Evolutionary conservation across 1,140 invertebrate species (phyloP).

Genomic region (Mycetomoellerius zeteki): DNA sequence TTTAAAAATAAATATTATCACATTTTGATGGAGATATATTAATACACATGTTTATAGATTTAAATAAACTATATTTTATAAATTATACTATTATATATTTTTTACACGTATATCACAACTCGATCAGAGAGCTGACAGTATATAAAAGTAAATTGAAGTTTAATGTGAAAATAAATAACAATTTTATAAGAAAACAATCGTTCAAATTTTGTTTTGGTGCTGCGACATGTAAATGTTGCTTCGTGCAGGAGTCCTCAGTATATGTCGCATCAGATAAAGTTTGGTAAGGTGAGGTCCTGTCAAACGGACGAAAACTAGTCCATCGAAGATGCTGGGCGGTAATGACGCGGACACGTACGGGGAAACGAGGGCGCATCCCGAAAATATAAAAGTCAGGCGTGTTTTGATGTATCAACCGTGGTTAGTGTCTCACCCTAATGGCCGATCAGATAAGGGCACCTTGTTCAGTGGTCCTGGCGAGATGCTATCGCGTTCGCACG

Average conservation of each 20-base stretch:
- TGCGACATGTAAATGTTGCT: neutral
- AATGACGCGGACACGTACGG: slow-evolving; percentile 46
- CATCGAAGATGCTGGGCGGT: slow-evolving; percentile 58
- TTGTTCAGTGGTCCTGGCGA: slow-evolving; percentile 75
- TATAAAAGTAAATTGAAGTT: neutral
- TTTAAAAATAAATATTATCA: no score
- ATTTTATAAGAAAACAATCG: slow-evolving; percentile 3
- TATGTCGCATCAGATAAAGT: slow-evolving; percentile 64
- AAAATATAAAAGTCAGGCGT: slow-evolving; percentile 76
- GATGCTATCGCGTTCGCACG: slow-evolving; percentile 81
- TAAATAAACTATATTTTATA: neutral
- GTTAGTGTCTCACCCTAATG: slow-evolving; percentile 78
- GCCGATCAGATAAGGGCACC: slow-evolving; percentile 78
- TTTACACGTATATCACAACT: neutral
- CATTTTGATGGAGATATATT: neutral
- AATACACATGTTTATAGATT: neutral
- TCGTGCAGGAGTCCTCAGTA: neutral
- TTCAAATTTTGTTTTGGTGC: neutral
- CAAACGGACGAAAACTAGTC: slow-evolving; percentile 58
- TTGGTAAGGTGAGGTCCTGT: slow-evolving; percentile 55
- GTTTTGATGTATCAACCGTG: slow-evolving; percentile 73
- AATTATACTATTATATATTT: neutral
- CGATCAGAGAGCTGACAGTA: neutral
- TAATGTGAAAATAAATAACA: neutral
- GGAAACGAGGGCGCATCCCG: slow-evolving; percentile 68